phyloP scores from a whole-genome alignment of 2,113 vertebrate species.

The Terrapene triunguis region DNA sequence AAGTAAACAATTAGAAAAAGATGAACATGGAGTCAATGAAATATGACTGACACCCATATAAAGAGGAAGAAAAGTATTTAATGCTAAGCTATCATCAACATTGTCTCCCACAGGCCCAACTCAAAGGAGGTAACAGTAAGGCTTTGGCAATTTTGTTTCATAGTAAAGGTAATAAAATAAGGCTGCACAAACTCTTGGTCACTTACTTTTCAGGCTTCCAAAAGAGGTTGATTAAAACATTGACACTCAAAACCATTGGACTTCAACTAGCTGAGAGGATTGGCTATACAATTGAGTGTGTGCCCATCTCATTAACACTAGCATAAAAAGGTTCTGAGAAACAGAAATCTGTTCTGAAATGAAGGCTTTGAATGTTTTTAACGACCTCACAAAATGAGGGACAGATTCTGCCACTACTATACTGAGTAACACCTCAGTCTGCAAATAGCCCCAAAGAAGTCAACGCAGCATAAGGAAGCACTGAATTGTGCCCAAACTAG shows the following conservation, averaged over 20 bases:
- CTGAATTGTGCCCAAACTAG: too few species aligned
- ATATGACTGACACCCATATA: not conserved
- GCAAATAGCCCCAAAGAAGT: too few species aligned
- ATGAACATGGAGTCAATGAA: not conserved
- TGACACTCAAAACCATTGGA: not conserved
- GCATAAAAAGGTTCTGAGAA: not conserved
- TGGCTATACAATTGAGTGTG: not conserved
- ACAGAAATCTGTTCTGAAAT: not conserved
- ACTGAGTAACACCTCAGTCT: too few species aligned
- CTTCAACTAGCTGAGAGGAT: not conserved
- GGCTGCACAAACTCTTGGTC: not conserved
- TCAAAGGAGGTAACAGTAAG: not conserved
- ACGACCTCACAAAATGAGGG: not conserved
- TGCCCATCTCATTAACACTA: not conserved
- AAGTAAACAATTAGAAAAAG: not conserved
- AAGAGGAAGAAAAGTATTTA: not conserved
- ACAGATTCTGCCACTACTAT: not conserved
- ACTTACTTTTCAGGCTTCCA: not conserved
- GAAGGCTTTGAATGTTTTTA: not conserved
- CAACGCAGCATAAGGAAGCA: too few species aligned
- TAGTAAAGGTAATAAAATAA: not conserved
- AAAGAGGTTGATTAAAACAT: not conserved
- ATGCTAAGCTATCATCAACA: not conserved
- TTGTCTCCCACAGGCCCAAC: not conserved
- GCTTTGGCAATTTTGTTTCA: not conserved